Conservation (phyloP, 2,797 vertebrate genomes). For the Pseudomugil gertrudae region DNA sequence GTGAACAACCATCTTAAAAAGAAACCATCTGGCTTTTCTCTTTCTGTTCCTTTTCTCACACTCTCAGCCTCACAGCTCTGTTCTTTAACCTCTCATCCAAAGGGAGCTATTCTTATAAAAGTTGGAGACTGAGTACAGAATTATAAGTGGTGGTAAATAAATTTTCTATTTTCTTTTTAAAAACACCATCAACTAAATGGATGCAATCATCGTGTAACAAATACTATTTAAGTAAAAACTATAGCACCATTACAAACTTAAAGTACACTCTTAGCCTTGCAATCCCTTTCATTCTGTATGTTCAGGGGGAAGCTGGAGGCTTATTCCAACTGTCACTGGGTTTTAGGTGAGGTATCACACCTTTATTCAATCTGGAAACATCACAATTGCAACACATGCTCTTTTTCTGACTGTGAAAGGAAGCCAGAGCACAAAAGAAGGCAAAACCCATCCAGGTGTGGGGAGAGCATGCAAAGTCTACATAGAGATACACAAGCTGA, state of each 20-base stretch:
- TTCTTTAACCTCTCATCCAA: conserved; percentile 11
- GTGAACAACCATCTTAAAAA: background rate
- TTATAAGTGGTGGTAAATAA: background rate
- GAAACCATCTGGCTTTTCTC: conserved; percentile 1
- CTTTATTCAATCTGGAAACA: background rate
- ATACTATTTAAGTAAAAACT: background rate
- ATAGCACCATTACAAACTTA: background rate
- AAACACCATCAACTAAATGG: background rate
- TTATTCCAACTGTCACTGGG: background rate
- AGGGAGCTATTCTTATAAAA: background rate
- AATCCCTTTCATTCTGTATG: background rate
- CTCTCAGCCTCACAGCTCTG: background rate
- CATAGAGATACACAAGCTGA: background rate
- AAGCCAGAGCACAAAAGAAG: background rate
- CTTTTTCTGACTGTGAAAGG: background rate
- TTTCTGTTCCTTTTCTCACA: conserved; percentile 1
- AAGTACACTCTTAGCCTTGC: background rate
- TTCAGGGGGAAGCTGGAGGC: background rate
- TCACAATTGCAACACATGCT: background rate
- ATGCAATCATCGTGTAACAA: background rate
- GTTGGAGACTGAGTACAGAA: background rate
- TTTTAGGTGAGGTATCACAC: background rate
- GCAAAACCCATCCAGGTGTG: background rate
- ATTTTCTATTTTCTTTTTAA: conserved; percentile 2
- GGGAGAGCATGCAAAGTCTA: background rate